These are phyloP conservation scores for Botrylloides violaceus DNA, from an alignment of 23 tunicate species.

Conservation along the genomic window DNA sequence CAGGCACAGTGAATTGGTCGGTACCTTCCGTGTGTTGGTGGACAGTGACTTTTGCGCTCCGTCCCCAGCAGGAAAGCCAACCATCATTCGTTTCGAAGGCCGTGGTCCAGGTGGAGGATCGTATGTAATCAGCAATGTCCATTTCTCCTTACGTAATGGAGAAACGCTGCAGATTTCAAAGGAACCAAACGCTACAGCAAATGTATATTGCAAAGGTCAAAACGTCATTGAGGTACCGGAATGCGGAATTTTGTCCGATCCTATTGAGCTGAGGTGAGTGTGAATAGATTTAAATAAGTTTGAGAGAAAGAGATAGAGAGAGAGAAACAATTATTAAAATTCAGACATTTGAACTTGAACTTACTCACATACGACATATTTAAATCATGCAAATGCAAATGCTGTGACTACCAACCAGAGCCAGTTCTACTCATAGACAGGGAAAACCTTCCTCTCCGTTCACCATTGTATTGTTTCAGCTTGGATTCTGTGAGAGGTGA, in stretches of 20 bases:
- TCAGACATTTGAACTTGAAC: no score
- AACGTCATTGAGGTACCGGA: slow-evolving; percentile 12
- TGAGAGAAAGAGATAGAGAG: neutral
- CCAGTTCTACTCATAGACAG: no score
- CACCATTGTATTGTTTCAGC: slow-evolving; percentile 8
- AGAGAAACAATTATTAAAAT: no score
- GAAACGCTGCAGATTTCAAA: slow-evolving; percentile 28
- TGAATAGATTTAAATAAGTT: neutral
- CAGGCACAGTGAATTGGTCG: slow-evolving; percentile 40
- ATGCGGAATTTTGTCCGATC: slow-evolving; percentile 24
- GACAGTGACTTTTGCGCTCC: slow-evolving; percentile 32
- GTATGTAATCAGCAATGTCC: slow-evolving; percentile 25
- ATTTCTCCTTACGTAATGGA: slow-evolving; percentile 24
- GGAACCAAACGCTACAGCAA: neutral
- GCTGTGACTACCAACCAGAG: no score
- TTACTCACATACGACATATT: no score
- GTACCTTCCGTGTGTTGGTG: slow-evolving; percentile 44
- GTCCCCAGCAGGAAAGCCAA: neutral
- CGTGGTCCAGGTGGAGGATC: slow-evolving; percentile 30
- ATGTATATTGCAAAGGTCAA: slow-evolving; percentile 20
- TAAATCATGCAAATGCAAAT: no score
- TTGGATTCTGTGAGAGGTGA: slow-evolving; percentile 38
- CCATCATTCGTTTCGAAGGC: slow-evolving; percentile 28
- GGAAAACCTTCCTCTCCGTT: neutral
- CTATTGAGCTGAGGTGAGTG: slow-evolving; percentile 22